A percentile compares a stretch with the other conserved stretches of the same genome.
These are phyloP conservation scores for Philotrypesis tridentata DNA, from an alignment of 1,140 invertebrate genomes.

Conservation along the genomic window DNA sequence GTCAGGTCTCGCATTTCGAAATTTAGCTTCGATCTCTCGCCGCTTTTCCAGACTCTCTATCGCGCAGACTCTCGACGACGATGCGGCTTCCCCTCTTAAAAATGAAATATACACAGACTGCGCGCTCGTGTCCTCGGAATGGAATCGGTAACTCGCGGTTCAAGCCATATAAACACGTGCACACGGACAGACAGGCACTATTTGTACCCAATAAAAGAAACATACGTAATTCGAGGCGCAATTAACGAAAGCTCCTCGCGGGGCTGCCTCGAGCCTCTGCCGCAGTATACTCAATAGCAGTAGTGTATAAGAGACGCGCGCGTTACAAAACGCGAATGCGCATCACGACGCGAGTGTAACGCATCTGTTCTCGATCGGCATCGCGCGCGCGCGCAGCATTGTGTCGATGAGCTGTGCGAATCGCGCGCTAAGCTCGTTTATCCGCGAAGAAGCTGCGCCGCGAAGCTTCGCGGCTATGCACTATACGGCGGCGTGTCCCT, in stretches of 20 bases:
- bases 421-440: constrained; percentile 56
- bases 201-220: neutral
- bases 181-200: no score
- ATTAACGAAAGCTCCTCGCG: no score
- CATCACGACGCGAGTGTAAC: neutral
- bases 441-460: constrained; percentile 60
- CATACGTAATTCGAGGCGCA: no score
- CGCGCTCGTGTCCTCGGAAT: neutral
- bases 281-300: no score
- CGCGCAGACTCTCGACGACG: no score
- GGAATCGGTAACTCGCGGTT: no score
- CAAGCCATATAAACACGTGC: no score
- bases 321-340: constrained; percentile 37
- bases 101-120: neutral
- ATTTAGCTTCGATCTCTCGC: neutral
- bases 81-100: neutral
- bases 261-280: no score
- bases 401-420: constrained; percentile 51
- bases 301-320: neutral
- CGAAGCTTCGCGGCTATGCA: no score
- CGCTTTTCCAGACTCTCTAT: no score
- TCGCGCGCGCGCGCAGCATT: no score
- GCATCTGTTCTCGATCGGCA: neutral
- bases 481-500: constrained; percentile 10
- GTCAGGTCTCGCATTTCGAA: neutral